phyloP scores from a whole-genome alignment of 2,113 vertebrate genomes.

The Aphelocoma coerulescens region DNA sequence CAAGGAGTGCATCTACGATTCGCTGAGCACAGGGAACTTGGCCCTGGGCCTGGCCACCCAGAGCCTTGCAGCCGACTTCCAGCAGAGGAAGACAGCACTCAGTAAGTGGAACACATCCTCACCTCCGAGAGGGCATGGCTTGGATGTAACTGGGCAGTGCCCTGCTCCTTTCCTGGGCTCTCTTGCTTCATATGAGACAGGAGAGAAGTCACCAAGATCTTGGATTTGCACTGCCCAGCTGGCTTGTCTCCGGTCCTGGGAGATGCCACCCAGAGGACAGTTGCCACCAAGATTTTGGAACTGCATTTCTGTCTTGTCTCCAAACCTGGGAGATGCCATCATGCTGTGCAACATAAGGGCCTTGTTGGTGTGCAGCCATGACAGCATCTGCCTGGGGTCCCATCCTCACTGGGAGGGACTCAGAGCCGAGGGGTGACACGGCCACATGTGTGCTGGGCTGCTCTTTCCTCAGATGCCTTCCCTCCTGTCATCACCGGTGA shows the following conservation, averaged over 20 bases:
- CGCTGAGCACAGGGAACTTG: conserved; percentile 1
- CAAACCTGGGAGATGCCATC: neutral
- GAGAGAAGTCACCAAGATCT: neutral
- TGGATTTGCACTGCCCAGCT: neutral
- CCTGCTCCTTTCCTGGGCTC: neutral
- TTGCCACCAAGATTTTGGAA: neutral
- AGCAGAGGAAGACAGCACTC: conserved; percentile 29
- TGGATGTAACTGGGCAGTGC: neutral
- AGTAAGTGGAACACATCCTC: conserved; percentile 11
- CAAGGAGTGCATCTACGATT: conserved; percentile 43
- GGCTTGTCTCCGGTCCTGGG: neutral
- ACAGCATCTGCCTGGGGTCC: neutral
- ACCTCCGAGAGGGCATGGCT: neutral
- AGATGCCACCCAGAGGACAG: neutral
- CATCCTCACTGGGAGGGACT: neutral
- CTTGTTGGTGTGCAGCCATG: neutral
- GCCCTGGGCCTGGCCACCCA: conserved; percentile 39
- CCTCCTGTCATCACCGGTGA: neutral
- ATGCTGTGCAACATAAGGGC: neutral
- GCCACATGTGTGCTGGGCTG: neutral
- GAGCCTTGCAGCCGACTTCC: neutral
- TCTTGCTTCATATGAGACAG: neutral
- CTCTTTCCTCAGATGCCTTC: conserved; percentile 38
- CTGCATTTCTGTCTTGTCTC: neutral
- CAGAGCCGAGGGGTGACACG: neutral